Conservation (phyloP, 2,797 vertebrate genomes). For the Pteronotus mesoamericanus region DNA sequence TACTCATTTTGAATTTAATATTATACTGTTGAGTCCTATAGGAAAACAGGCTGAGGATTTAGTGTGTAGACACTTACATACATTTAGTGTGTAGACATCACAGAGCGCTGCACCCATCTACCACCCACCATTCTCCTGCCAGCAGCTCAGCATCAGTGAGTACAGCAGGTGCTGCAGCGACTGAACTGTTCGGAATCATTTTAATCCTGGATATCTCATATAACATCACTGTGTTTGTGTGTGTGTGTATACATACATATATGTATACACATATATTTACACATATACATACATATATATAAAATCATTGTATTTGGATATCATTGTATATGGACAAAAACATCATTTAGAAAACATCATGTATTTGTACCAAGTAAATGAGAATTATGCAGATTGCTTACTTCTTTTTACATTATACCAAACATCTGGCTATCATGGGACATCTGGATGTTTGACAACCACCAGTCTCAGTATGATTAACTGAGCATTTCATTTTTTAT, state of each 20-base stretch:
- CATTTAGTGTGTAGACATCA: neutral
- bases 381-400: neutral
- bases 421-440: constrained; percentile 46
- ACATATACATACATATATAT: neutral
- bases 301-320: neutral
- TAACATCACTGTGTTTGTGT: neutral
- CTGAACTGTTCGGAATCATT: neutral
- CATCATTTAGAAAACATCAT: neutral
- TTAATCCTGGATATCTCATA: neutral
- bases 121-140: neutral
- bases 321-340: neutral
- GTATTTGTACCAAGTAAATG: neutral
- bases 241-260: neutral
- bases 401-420: constrained; percentile 38
- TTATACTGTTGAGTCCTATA: neutral
- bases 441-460: constrained; percentile 40
- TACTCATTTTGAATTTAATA: neutral
- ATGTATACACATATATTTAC: neutral
- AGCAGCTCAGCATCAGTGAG: neutral
- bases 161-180: neutral
- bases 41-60: neutral
- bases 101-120: neutral
- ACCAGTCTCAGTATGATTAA: constrained; percentile 54
- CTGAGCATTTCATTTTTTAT: constrained; percentile 44
- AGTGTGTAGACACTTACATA: neutral